Evolutionary conservation across 2,113 vertebrate species (phyloP), one percentile per base, ranked within the genome.

Genomic region (Copsychus sechellarum): DNA sequence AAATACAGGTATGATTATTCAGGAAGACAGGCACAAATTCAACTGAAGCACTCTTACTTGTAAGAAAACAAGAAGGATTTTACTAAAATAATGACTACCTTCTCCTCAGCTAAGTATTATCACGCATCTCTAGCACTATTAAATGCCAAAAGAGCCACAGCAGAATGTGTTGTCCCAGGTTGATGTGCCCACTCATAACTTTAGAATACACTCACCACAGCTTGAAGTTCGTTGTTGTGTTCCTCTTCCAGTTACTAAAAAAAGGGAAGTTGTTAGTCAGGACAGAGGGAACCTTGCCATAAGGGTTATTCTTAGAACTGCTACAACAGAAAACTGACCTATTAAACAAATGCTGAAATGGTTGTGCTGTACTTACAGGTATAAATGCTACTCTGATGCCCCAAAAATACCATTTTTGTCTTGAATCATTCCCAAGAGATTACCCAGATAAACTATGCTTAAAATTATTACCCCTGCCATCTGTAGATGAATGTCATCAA

Each of bases 181-280:
- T 57, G 50, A 72, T 50, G 42, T 36, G 14, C 25, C 53, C 62
- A 25, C 38, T 92, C 17, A 5, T 6, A 90, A 64, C 54, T 26
- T 42, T 2, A 83, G 36, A 74, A 62, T 11, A n/a, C 25, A 73
- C 89, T 89, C 77, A 96, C 92, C 70, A 53, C 92, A 95, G 47
- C 85, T 92, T 60, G 65, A 47, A 79, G 64, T 29, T 81, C 12
- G 71, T 34, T 81, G 86, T 65, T 14, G 86, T 11, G 72, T 83
- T 92, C 65, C 14, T 79, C 69, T 91, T 80, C 77, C 48, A 53
- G 73, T 73, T 81, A 71, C 96, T 97, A 85, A 84, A 87, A 70
- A 91, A 81, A 61, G n/a, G 8, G n/a, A 90, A 77, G 29, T 36
- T n/a, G 22, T 67, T 22, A 92, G 38, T 66, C 36, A 91, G 47